phyloP scores from a whole-genome alignment of 2,888 invertebrate species.

The Ormyrus nitidulus region DNA sequence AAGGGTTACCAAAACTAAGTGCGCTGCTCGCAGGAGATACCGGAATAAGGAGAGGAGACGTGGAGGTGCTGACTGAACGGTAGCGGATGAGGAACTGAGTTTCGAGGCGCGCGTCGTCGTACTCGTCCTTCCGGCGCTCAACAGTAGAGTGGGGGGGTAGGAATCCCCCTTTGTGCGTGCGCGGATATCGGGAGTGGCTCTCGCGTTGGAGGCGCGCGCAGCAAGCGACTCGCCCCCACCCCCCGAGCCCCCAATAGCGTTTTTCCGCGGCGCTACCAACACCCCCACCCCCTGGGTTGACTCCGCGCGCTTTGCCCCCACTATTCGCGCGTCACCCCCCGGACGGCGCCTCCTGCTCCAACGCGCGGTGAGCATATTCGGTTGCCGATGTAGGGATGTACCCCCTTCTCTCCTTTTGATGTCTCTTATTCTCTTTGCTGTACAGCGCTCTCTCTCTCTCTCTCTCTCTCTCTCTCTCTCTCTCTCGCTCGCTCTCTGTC shows the following conservation, averaged over 20 bases:
- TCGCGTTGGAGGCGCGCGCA: conserved; percentile 31
- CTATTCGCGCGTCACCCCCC: neutral
- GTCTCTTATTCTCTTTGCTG: too few relatives aligned
- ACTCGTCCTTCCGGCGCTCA: conserved; percentile 8
- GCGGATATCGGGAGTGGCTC: conserved; percentile 53
- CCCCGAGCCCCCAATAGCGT: conserved; percentile 35
- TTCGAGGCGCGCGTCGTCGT: conserved; percentile 63
- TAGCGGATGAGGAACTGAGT: conserved; percentile 74
- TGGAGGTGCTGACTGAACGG: conserved; percentile 68
- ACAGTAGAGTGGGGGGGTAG: neutral
- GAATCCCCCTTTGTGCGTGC: conserved; percentile 19
- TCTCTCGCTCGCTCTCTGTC: neutral
- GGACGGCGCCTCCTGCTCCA: too few relatives aligned
- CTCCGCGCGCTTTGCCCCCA: neutral
- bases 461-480: conserved; percentile 7
- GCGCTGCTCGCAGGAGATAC: conserved; percentile 11
- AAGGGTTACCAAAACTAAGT: too few relatives aligned
- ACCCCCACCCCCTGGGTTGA: neutral
- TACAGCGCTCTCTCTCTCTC: neutral
- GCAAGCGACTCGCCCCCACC: conserved; percentile 13
- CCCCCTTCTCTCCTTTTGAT: too few relatives aligned
- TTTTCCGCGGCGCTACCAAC: conserved; percentile 11
- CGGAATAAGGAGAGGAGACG: conserved; percentile 47
- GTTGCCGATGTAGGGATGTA: too few relatives aligned
- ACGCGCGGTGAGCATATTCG: too few relatives aligned